Percentiles rank a stretch among this genome's conserved stretches.
Evolutionary conservation across 2,888 invertebrate genomes (phyloP).

Genomic region (Rosalia funebris): DNA sequence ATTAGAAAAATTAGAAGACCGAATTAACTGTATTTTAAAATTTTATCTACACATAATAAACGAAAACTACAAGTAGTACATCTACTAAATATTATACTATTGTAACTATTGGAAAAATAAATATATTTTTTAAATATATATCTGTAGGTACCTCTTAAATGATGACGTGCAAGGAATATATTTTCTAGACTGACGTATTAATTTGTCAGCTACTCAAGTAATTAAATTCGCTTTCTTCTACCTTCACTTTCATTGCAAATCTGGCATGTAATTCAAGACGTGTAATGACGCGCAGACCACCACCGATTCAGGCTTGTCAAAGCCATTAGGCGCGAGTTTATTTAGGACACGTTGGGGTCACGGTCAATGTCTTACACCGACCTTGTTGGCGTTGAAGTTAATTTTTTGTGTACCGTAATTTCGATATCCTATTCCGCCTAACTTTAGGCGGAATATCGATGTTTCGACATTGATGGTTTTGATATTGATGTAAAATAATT

Average conservation of each 20-base stretch:
- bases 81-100: no score
- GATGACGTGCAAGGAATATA: no score
- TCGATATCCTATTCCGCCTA: neutral
- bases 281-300: neutral
- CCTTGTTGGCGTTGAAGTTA: neutral
- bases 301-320: neutral
- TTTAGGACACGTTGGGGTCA: neutral
- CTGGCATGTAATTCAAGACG: neutral
- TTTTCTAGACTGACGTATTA: neutral
- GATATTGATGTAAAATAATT: no score
- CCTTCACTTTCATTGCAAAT: neutral
- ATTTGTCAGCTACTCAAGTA: neutral
- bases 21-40: no score
- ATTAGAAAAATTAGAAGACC: no score
- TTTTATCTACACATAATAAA: no score
- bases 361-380: conserved; percentile 7
- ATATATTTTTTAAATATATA: no score
- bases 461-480: no score
- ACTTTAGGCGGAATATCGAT: no score
- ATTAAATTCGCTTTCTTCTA: conserved; percentile 1
- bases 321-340: neutral
- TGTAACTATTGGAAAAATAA: no score
- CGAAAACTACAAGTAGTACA: no score
- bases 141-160: no score
- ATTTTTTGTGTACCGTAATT: conserved; percentile 2